These are phyloP conservation scores for Ametastegia equiseti DNA, from an alignment of 2,888 invertebrate species.

Conservation along the genomic window DNA sequence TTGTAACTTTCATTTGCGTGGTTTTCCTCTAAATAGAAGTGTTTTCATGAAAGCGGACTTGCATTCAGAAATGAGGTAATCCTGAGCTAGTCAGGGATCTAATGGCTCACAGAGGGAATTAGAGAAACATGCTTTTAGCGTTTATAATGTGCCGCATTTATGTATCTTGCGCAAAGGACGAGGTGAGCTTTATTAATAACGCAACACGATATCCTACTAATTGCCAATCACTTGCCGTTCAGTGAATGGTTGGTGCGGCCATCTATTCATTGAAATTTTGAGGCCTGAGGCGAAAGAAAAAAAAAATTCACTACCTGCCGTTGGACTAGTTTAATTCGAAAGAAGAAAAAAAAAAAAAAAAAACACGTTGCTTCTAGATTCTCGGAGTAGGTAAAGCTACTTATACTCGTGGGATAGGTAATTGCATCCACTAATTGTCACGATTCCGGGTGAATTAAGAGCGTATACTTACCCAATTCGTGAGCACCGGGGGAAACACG, in stretches of 20 bases:
- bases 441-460: background rate
- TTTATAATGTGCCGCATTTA: background rate
- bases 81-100: background rate
- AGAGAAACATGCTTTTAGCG: background rate
- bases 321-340: background rate
- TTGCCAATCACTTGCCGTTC: conserved; percentile 8
- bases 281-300: background rate
- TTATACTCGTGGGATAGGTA: background rate
- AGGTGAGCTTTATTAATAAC: background rate
- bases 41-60: background rate
- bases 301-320: conserved; percentile 13
- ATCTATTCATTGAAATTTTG: background rate
- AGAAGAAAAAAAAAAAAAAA: background rate
- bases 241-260: background rate
- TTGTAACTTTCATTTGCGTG: background rate
- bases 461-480: background rate
- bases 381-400: background rate
- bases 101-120: background rate
- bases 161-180: background rate
- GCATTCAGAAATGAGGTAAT: background rate
- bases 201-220: conserved; percentile 24
- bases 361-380: background rate
- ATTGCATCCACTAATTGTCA: conserved; percentile 17
- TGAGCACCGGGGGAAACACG: background rate
- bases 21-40: background rate